Conservation (phyloP, 2,113 vertebrate genomes). For the Hydrochoerus hydrochaeris region DNA sequence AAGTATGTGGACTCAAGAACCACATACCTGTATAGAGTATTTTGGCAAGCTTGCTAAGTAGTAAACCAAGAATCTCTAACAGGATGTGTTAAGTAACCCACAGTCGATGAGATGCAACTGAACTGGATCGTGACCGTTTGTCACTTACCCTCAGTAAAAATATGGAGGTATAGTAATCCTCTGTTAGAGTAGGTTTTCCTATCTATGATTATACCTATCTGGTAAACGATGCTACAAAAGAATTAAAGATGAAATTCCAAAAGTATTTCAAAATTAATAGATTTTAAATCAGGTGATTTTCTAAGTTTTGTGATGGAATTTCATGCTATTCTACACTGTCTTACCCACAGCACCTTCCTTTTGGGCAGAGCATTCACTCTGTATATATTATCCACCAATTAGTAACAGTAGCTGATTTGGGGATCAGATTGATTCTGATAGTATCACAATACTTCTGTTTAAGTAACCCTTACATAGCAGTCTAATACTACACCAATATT, state of each 20-base stretch:
- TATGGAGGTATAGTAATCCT: neutral
- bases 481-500: neutral
- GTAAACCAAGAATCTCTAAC: neutral
- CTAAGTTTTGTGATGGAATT: neutral
- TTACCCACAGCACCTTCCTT: neutral
- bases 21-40: neutral
- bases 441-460: neutral
- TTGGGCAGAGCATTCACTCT: neutral
- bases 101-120: neutral
- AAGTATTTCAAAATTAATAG: neutral
- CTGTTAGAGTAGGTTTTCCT: neutral
- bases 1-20: neutral
- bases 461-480: neutral
- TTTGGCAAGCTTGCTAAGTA: neutral
- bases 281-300: neutral
- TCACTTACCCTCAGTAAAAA: neutral
- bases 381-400: neutral
- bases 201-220: neutral
- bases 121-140: rapidly evolving
- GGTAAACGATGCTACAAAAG: neutral
- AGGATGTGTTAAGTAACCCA: neutral
- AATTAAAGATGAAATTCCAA: neutral
- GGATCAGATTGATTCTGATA: no score
- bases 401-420: neutral
- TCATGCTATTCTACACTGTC: neutral